Percentiles rank a stretch among this genome's conserved stretches.
These are phyloP conservation scores for Gallinago paraguaiae DNA, from an alignment of 2,113 vertebrate species.

Conservation along the genomic window DNA sequence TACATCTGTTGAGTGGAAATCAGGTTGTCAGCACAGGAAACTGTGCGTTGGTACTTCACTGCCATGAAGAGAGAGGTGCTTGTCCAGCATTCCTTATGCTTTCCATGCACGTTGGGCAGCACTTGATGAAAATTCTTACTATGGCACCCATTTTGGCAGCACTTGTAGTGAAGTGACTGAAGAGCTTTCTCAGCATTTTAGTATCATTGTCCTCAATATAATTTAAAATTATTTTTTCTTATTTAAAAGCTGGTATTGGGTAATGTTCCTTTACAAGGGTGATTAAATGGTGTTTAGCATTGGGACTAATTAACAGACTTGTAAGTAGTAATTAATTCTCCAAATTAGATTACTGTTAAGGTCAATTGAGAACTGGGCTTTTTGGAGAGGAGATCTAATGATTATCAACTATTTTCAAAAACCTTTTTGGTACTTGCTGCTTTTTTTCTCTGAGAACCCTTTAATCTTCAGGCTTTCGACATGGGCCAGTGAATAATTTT, in stretches of 20 bases:
- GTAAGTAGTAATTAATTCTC: neutral
- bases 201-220: neutral
- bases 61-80: neutral
- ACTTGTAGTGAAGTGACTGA: neutral
- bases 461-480: neutral
- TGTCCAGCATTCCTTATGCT: neutral
- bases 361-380: neutral
- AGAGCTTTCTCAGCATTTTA: neutral
- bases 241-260: neutral
- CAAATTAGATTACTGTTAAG: conserved; percentile 17
- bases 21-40: conserved; percentile 4
- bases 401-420: neutral
- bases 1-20: conserved; percentile 25
- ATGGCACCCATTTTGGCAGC: neutral
- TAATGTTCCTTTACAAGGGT: conserved; percentile 6
- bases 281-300: neutral
- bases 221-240: conserved; percentile 2
- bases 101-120: neutral
- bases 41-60: neutral
- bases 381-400: neutral
- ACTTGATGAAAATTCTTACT: neutral
- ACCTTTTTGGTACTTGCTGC: neutral
- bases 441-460: neutral
- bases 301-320: conserved; percentile 3
- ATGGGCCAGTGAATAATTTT: neutral